Base-by-base conservation (phyloP, 2,888 invertebrate genomes). In the Galerucella nymphaeae region DNA sequence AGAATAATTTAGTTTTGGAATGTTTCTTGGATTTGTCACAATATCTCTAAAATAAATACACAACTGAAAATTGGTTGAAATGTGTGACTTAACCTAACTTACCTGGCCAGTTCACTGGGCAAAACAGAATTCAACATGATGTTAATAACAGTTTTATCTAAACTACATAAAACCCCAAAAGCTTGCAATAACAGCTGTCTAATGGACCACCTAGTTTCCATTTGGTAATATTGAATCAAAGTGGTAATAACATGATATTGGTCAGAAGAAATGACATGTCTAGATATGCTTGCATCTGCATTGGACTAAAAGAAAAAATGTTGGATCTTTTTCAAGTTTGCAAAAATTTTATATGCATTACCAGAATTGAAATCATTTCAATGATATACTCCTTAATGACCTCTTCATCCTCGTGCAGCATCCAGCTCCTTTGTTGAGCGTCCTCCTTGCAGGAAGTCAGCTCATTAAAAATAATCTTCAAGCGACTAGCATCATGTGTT, bases 371-470 rank as follows among this genome's bases (percentile, higher is more conserved):
- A 65, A 93, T 93, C 30, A 95, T 88, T 85, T 95, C 94, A 70
- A 92, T 90, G 71, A 98, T 89, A 85, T 96, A 94, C 74, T 95
- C 94, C 73, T 93, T 92, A 83, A 98, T 97, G 79, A 94, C 93
- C 73, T 91, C 91, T 78, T 97, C 97, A 85, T 98, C 98, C 84
- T 98, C 97, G 84, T 97, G 95, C 42, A 98, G 88, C 85, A 96
- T 95, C 98, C 98, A 98, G 79, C 96, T 96, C 72, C 98, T 89
- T 83, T 98, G 98, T 83, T 98, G 97, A 0, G 96, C 95, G 85
- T 98, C 98, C 83, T 97, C 96, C 79, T 97, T 97, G 77, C 96
- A 96, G 75, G 93, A 93, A 2, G 94, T 94, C 77, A 98, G 87
- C 76, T 96, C 93, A 76, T 92, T 91, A 78, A 97, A 93, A 48